Conservation (phyloP, 2,797 vertebrate genomes). For the Amblyopsis hoosieri region DNA sequence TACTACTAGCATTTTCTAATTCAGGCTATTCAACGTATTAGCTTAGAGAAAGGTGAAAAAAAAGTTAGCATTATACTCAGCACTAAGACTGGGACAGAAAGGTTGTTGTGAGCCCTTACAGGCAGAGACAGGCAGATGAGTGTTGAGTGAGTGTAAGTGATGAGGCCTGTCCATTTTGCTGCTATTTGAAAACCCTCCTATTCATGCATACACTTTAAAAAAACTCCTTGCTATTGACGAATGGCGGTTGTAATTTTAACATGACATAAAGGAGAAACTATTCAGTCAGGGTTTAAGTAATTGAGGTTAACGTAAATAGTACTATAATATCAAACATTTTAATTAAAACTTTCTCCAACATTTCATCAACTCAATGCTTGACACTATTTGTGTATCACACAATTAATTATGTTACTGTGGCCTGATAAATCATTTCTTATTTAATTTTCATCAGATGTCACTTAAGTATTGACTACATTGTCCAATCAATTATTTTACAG, state of each 20-base stretch:
- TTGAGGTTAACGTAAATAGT: too few species aligned
- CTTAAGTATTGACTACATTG: too few species aligned
- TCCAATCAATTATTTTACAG: background rate
- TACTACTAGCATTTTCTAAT: conserved; percentile 7
- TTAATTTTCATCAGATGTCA: too few species aligned
- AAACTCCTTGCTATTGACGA: background rate
- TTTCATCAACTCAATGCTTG: conserved; percentile 4
- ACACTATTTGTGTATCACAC: too few species aligned
- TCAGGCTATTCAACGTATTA: conserved; percentile 38
- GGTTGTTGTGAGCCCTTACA: conserved; percentile 42
- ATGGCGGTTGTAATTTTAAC: conserved; percentile 5
- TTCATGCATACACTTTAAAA: conserved; percentile 3
- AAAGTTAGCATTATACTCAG: conserved; percentile 38
- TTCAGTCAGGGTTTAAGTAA: conserved; percentile 17
- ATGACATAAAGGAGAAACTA: background rate
- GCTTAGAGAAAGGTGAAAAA: conserved; percentile 42
- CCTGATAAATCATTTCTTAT: too few species aligned
- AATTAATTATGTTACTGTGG: too few species aligned
- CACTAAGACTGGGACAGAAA: conserved; percentile 26
- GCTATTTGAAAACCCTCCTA: conserved; percentile 14
- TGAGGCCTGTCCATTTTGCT: background rate
- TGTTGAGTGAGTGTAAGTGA: conserved; percentile 36
- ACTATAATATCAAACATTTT: too few species aligned
- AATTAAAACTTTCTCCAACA: background rate
- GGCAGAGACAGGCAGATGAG: conserved; percentile 12